A percentile compares a stretch with the other conserved stretches of the same genome.
Conservation (phyloP, 2,113 vertebrate species). For the Rhineura floridana region DNA sequence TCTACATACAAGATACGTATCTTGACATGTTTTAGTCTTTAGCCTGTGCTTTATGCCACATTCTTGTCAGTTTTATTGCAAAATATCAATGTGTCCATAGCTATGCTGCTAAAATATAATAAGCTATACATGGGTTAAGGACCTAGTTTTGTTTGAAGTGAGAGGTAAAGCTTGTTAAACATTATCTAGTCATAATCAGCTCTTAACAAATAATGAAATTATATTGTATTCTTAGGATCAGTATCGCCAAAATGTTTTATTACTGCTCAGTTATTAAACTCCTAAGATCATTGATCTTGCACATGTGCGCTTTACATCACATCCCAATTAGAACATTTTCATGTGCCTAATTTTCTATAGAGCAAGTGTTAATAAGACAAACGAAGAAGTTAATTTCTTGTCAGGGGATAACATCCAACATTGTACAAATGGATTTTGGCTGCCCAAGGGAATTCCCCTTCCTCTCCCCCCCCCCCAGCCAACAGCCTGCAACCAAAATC, state of each 20-base stretch:
- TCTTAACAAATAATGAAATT: slow-evolving; percentile 9
- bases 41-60: not conserved
- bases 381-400: not conserved
- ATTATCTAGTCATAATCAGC: not conserved
- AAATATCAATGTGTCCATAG: not conserved
- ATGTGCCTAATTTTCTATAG: not conserved
- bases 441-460: too few species aligned
- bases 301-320: not conserved
- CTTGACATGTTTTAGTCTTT: not conserved
- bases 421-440: too few species aligned
- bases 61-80: not conserved
- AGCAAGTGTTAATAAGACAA: not conserved
- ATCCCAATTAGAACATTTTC: not conserved
- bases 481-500: too few species aligned
- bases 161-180: slow-evolving; percentile 24
- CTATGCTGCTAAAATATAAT: not conserved
- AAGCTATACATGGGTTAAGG: not conserved
- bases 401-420: too few species aligned
- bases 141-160: not conserved
- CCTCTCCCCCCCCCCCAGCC: too few species aligned
- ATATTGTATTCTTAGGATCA: not conserved
- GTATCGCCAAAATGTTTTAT: not conserved
- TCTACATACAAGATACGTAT: not conserved
- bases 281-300: not conserved
- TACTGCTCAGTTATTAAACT: rapidly evolving